Base-by-base conservation (phyloP, 1,140 invertebrate genomes). In the Euschistus heros region DNA sequence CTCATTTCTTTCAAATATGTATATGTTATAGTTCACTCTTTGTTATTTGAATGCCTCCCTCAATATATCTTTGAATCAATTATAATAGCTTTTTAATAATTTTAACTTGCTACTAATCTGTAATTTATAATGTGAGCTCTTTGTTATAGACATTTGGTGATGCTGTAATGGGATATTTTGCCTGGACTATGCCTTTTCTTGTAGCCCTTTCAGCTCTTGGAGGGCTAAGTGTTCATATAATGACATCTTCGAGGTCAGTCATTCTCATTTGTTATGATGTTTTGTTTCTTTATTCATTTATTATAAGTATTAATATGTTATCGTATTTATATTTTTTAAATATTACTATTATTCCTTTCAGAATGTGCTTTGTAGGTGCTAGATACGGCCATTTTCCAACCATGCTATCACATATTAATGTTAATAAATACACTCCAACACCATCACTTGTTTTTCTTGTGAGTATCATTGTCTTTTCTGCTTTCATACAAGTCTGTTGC, bases 321-420 rank as follows among this genome's bases (percentile, higher is more conserved):
- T 13, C 33, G 7, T 10, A 13, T 6, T 13, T 13, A 37, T 37
- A 37, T 10, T 57, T 15, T 65, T 30, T 4, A 6, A 24, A 24
- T 14, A 47, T 18, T 30, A 55, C 3, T 37, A 13, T 61, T 57
- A 61, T 66, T 62, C 44, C 13, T 67, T 71, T 47, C 52, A 73
- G 92, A 66, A 86, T 96, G 80, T 92, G 92, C 72, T 96, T 93
- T 76, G 91, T 92, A 14, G 92, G 91, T 54, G 92, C 92, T 0
- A 80, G 90, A 52, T 89, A 94, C 72, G 91, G 91, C 20, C 92
- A 96, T 73, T 86, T 96, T 75, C 92, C 92, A 0, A 78, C 82
- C 13, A 77, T 92, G 42, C 79, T 96, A 20, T 87, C 89, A 4
- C 87, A 93, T 73, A 90, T 96, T 65, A 93, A 89, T 74, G 77